Conservation (phyloP, 2,113 vertebrate species). For the Ageneiosus marmoratus region DNA sequence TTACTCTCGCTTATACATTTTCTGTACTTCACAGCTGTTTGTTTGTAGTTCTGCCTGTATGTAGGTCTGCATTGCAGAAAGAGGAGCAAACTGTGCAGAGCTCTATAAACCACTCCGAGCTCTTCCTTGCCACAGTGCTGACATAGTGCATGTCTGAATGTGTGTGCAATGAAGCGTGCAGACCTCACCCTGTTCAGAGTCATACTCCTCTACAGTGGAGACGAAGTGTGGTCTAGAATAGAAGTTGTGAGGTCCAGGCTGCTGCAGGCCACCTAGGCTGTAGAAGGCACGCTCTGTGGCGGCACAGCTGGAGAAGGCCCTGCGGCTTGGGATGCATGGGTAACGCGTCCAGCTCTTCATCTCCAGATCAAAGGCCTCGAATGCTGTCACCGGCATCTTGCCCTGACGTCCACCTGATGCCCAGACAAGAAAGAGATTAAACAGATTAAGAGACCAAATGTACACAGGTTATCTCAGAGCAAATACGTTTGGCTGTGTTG, state of each 20-base stretch:
- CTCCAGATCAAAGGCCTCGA: conserved; percentile 96
- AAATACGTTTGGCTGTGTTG: background rate
- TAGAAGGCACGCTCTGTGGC: conserved; percentile 81
- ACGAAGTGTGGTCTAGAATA: conserved; percentile 98
- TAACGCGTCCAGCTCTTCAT: conserved; percentile 88
- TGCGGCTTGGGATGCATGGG: conserved; percentile 89
- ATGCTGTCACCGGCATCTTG: conserved; percentile 92
- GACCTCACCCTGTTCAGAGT: conserved; percentile 85
- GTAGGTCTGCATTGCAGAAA: background rate
- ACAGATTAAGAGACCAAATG: conserved; percentile 3
- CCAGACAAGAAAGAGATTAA: conserved; percentile 4
- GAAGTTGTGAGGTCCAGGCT: conserved; percentile 97
- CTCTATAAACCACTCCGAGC: conserved; percentile 6
- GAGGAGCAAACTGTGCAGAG: background rate
- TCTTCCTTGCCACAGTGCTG: background rate
- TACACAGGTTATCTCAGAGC: background rate
- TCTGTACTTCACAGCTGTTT: background rate
- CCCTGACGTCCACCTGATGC: conserved; percentile 89
- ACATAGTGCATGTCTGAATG: background rate
- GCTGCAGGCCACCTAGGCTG: conserved; percentile 94
- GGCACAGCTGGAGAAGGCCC: conserved; percentile 90
- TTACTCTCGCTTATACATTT: background rate
- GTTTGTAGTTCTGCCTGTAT: background rate
- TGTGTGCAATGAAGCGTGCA: background rate
- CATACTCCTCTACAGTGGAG: conserved; percentile 94